Conservation (phyloP, 2,113 vertebrate species). For the Sorex fumeus region DNA sequence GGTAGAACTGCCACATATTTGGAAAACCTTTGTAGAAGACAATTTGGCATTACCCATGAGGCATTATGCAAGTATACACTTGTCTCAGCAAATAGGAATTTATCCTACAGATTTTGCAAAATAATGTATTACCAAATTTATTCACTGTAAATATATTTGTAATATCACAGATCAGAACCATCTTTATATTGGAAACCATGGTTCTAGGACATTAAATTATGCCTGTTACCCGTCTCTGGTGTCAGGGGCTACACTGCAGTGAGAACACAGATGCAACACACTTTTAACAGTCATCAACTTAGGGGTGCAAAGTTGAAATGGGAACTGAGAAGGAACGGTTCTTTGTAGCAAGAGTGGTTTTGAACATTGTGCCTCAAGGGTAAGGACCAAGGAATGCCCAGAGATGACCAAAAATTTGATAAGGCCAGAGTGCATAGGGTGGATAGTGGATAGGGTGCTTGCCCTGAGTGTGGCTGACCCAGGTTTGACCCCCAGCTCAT, state of each 20-base stretch:
- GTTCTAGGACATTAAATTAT: background rate
- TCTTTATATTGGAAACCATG: background rate
- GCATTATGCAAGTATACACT: background rate
- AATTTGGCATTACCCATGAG: background rate
- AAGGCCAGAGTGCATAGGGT: no score
- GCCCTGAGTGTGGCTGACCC: no score
- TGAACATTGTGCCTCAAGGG: background rate
- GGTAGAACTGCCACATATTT: background rate
- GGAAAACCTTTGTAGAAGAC: background rate
- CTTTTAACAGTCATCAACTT: background rate
- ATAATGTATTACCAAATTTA: background rate
- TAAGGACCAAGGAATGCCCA: background rate
- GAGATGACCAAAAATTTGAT: background rate
- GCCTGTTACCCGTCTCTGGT: background rate
- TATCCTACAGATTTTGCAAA: conserved; percentile 2
- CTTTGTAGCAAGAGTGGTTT: background rate
- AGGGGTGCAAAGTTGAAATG: background rate
- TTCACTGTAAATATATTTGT: background rate
- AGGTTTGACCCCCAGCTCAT: no score
- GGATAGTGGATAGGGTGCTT: no score
- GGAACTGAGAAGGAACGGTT: background rate
- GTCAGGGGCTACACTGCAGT: background rate
- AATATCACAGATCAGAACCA: conserved; percentile 6
- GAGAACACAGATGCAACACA: background rate
- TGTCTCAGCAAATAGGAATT: background rate